These are phyloP conservation scores for Dorcus hopei DNA, from an alignment of 2,888 invertebrate species.

Conservation along the genomic window DNA sequence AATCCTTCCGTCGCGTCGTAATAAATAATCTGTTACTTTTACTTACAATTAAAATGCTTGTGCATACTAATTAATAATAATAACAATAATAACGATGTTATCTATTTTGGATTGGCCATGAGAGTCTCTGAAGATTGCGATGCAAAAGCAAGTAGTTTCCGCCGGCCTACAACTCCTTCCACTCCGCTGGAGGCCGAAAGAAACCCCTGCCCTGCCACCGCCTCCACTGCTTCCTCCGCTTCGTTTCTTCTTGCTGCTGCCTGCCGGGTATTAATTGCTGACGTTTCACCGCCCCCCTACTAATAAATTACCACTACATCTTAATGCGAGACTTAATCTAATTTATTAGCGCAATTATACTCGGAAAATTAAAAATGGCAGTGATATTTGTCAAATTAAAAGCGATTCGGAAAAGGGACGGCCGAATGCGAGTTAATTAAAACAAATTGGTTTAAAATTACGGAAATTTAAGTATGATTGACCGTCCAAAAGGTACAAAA, in stretches of 20 bases:
- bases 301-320: not conserved
- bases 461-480: too few relatives aligned
- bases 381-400: not conserved
- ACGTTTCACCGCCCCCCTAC: not conserved
- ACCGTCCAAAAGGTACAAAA: too few relatives aligned
- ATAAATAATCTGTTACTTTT: too few relatives aligned
- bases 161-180: slow-evolving; percentile 81
- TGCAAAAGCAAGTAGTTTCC: slow-evolving; percentile 82
- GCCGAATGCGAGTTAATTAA: not conserved
- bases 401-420: not conserved
- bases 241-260: not conserved
- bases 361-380: not conserved
- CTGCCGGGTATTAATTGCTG: not conserved
- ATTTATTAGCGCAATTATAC: not conserved
- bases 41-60: too few relatives aligned
- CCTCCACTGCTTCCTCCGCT: not conserved
- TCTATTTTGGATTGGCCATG: too few relatives aligned
- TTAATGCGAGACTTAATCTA: not conserved
- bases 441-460: too few relatives aligned
- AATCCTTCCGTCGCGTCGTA: too few relatives aligned
- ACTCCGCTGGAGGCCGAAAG: slow-evolving; percentile 89
- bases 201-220: slow-evolving; percentile 72
- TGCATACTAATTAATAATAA: too few relatives aligned
- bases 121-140: slow-evolving; percentile 4
- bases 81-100: too few relatives aligned